These are phyloP conservation scores for Morpho helenor DNA, from an alignment of 2,888 invertebrate genomes.

Conservation along the genomic window DNA sequence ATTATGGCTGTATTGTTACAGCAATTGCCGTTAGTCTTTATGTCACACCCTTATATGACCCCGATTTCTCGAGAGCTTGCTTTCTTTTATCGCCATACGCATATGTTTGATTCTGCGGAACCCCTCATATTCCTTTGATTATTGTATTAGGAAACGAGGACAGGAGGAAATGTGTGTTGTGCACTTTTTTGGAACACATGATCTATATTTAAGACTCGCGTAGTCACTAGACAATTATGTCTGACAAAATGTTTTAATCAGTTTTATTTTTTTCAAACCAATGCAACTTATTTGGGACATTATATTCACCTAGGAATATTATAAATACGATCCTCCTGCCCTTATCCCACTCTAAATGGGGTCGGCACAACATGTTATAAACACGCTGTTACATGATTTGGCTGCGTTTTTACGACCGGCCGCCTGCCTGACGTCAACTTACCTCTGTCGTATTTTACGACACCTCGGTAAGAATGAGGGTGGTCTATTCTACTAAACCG, in stretches of 20 bases:
- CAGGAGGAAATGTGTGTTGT: conserved; percentile 55
- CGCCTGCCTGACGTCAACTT: too few species aligned
- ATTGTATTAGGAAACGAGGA: conserved; percentile 70
- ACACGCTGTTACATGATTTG: too few species aligned
- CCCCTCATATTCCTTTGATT: conserved; percentile 75
- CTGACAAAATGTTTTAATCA: background rate
- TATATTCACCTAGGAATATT: too few species aligned
- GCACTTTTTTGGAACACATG: conserved; percentile 65
- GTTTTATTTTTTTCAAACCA: too few species aligned
- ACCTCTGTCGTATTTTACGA: too few species aligned
- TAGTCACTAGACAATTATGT: conserved; percentile 9
- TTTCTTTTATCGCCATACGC: conserved; percentile 65
- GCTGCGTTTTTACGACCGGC: too few species aligned
- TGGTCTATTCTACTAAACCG: too few species aligned
- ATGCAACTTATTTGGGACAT: too few species aligned
- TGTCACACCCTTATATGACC: conserved; percentile 46
- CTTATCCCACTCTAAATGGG: too few species aligned
- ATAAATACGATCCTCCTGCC: too few species aligned
- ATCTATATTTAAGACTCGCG: conserved; percentile 15
- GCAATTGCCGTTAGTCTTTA: conserved; percentile 22
- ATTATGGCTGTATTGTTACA: conserved; percentile 6
- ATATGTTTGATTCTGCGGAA: conserved; percentile 66
- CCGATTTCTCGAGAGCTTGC: conserved; percentile 43
- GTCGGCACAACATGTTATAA: too few species aligned
- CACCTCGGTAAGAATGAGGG: too few species aligned